Percentiles rank a stretch among this genome's conserved stretches.
These are phyloP conservation scores for Zootoca vivipara DNA, from an alignment of 2,113 vertebrate genomes.

Conservation along the genomic window DNA sequence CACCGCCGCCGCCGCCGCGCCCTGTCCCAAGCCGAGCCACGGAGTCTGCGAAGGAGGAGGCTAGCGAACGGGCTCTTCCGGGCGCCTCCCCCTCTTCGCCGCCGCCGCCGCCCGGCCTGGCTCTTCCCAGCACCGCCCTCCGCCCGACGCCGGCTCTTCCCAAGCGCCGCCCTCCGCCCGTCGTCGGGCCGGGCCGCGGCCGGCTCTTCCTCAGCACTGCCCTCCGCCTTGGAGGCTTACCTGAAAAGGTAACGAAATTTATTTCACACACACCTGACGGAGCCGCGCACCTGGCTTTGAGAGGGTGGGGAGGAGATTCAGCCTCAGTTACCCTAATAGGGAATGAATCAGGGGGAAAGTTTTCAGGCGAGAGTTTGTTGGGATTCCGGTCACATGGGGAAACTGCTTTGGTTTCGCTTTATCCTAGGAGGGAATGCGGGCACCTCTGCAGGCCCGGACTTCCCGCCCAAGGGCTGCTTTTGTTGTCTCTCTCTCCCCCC, in stretches of 20 bases:
- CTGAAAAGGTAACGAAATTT: too few relatives aligned
- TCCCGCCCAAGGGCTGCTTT: background rate
- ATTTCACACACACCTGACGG: too few relatives aligned
- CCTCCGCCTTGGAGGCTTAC: background rate
- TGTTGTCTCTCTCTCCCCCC: background rate
- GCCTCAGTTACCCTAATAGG: background rate
- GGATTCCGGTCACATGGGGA: too few relatives aligned
- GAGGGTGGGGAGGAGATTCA: background rate
- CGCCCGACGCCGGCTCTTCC: background rate
- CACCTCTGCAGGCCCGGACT: background rate
- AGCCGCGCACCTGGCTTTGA: background rate
- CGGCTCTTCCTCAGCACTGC: background rate
- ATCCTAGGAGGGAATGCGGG: too few relatives aligned
- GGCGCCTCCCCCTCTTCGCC: background rate
- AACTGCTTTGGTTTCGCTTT: background rate
- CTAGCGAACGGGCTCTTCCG: background rate
- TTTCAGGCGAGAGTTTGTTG: background rate
- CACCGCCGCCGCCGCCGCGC: conserved; percentile 32
- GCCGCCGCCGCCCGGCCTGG: background rate
- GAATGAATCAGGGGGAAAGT: background rate
- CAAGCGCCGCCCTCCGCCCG: background rate
- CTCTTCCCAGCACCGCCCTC: conserved; percentile 12
- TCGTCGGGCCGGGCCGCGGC: too few relatives aligned
- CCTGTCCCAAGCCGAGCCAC: conserved; percentile 53
- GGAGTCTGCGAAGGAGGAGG: background rate